These are phyloP conservation scores for Thymallus thymallus DNA, from an alignment of 2,113 vertebrate species.

Conservation along the genomic window DNA sequence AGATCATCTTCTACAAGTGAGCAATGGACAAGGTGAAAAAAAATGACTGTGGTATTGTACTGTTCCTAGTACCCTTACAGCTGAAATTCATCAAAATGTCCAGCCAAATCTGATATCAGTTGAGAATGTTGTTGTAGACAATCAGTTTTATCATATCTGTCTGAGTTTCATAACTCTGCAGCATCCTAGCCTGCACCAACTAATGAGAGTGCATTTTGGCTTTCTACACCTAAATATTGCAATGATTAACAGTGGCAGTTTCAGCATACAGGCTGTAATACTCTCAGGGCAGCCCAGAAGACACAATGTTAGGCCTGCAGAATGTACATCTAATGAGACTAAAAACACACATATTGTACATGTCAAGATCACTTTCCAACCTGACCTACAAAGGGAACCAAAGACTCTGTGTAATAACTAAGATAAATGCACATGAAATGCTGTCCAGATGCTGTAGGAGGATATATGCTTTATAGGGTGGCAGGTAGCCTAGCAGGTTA, in stretches of 20 bases:
- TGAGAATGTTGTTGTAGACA: conserved; percentile 11
- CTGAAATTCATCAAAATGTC: conserved; percentile 47
- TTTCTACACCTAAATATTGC: background rate
- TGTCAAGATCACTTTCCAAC: background rate
- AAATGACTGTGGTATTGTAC: conserved; percentile 17
- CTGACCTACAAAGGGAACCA: background rate
- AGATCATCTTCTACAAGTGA: conserved; percentile 38
- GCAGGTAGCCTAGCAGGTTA: too few species aligned
- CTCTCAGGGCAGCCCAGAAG: background rate
- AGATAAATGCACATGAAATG: background rate
- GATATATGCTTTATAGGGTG: too few species aligned
- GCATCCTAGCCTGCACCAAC: background rate
- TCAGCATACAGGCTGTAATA: background rate
- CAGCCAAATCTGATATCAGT: conserved; percentile 34
- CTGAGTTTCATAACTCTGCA: conserved; percentile 2
- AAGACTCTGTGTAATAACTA: background rate
- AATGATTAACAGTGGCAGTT: background rate
- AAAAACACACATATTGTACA: too few species aligned
- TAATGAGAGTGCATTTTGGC: background rate
- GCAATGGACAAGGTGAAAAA: conserved; percentile 49
- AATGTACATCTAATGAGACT: too few species aligned
- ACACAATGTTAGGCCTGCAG: too few species aligned
- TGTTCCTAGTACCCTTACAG: conserved; percentile 38
- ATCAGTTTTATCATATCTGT: conserved; percentile 50
- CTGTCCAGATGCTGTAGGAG: background rate